Base-by-base conservation (phyloP, 2,113 vertebrate genomes). In the Mystacornis crossleyi region DNA sequence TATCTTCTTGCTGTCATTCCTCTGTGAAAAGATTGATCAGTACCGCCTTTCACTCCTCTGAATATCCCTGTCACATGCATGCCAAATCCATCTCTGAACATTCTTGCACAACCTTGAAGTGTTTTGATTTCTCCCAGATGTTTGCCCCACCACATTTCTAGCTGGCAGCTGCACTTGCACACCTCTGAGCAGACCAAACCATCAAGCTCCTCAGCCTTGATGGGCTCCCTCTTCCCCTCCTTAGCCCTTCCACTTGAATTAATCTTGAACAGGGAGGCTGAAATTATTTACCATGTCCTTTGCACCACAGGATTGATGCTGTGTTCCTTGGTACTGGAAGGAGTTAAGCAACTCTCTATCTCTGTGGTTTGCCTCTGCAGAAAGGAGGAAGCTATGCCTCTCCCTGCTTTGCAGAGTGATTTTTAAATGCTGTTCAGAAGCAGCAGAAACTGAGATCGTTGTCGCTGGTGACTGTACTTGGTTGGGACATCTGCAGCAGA, bases 301-400 rank as follows among this genome's bases (percentile, higher is more conserved):
- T 61, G 45, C 12, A 8, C 24, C 4, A 2, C 8, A 9, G 40
- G 67, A 3, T 14, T 10, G 1, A 15, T 0, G 4, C 34, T 50
- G 50, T 13, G 34, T 48, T 16, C 9, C 42, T 50, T 0, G 1
- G 33, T 10, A 3, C 34, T 83, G 60, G 80, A 86, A 92, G 89
- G 91, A 81, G 91, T 73, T 92, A 90, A 95, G 11, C 45, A 8
- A 14, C 0, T 0, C 4, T 51, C 18, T 36, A 1, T 4, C 54
- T 89, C 86, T 95, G 91, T 74, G 94, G 91, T 93, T 83, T 77
- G 66, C 31, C 20, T 43, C 58, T 36, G 69, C 83, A 86, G 80
- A 60, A 71, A 36, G 89, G 77, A 92, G 91, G 93, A 97, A 97
- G 64, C 71, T n/a, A 6, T 38, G 13, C 47, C 42, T 29, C 67